Percentiles rank a stretch among this genome's conserved stretches.
Evolutionary conservation across 2,888 invertebrate species (phyloP).

Genomic region (Tromatobia lineatoria): DNA sequence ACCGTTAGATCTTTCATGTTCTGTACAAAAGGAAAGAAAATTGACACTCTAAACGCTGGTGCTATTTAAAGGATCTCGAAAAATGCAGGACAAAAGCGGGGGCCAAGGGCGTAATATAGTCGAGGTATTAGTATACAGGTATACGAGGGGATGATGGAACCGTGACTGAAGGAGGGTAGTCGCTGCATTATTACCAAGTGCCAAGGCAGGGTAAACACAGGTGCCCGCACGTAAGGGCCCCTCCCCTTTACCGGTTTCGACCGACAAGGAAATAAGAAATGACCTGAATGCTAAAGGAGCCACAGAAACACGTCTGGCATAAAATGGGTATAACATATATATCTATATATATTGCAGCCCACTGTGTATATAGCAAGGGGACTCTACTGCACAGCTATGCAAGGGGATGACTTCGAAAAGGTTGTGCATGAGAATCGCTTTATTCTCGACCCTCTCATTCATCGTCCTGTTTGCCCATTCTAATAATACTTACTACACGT

Average conservation of each 20-base stretch:
- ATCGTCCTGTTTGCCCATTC: constrained; percentile 48
- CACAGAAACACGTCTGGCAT: constrained; percentile 5
- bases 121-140: constrained; percentile 30
- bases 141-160: constrained; percentile 30
- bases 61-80: neutral
- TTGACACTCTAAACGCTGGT: neutral
- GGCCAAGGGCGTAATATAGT: constrained; percentile 7
- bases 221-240: constrained; percentile 67
- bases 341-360: neutral
- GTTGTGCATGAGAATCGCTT: constrained; percentile 35
- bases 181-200: constrained; percentile 74
- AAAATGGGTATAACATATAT: constrained; percentile 10
- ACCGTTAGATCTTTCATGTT: neutral
- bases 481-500: constrained; percentile 50
- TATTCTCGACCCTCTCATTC: constrained; percentile 52
- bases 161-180: constrained; percentile 41
- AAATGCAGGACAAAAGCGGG: neutral
- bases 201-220: constrained; percentile 78
- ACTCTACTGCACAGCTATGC: neutral
- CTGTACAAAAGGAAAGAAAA: neutral
- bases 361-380: neutral
- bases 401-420: constrained; percentile 39
- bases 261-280: constrained; percentile 45
- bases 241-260: constrained; percentile 12
- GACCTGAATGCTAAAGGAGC: constrained; percentile 35